Evolutionary conservation across 2,888 invertebrate species (phyloP).

Genomic region (Ornithoptera priamus): DNA sequence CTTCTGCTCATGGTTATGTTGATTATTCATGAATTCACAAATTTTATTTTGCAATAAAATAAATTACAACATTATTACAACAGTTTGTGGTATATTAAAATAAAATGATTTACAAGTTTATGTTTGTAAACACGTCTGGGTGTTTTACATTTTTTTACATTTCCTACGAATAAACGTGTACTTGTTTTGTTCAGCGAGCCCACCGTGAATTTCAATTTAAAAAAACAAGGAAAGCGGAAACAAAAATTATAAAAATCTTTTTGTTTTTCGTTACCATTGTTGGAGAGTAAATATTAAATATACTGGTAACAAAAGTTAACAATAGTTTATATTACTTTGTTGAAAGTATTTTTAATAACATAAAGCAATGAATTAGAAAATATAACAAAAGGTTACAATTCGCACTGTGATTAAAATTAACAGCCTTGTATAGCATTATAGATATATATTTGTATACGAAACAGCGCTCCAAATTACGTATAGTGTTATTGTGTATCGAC

Average conservation of each 20-base stretch:
- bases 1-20: no score
- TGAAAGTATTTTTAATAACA: no score
- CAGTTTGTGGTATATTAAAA: background rate
- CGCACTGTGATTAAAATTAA: no score
- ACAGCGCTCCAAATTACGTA: no score
- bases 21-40: no score
- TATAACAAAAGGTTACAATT: no score
- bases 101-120: no score
- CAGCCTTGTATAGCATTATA: no score
- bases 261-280: background rate
- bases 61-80: background rate
- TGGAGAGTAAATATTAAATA: background rate
- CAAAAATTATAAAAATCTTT: background rate
- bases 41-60: no score
- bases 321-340: background rate
- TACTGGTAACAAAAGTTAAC: background rate
- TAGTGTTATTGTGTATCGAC: no score
- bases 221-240: conserved; percentile 1
- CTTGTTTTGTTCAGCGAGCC: background rate
- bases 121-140: background rate
- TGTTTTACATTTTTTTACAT: conserved; percentile 6
- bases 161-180: conserved; percentile 9
- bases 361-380: no score
- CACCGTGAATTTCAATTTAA: conserved; percentile 15
- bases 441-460: no score